phyloP scores from a whole-genome alignment of 2,113 vertebrate genomes.

The Ctenodactylus gundi region DNA sequence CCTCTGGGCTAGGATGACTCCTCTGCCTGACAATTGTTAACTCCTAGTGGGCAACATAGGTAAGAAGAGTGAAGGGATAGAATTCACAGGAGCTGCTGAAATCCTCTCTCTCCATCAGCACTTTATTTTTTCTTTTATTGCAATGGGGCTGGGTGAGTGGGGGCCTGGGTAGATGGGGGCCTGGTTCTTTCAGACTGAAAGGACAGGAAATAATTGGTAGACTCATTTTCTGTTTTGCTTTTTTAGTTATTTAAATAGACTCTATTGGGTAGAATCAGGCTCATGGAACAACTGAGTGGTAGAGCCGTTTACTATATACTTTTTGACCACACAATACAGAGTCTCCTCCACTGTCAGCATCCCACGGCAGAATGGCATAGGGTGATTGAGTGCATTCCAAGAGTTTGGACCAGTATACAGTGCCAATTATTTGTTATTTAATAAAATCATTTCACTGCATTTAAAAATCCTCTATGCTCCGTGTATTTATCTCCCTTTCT shows the following conservation, averaged over 20 bases:
- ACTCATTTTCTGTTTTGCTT: neutral
- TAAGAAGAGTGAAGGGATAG: conserved; percentile 36
- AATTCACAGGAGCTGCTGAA: conserved; percentile 7
- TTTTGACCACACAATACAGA: neutral
- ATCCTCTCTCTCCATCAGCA: neutral
- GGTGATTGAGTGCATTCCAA: neutral
- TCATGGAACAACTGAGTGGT: neutral
- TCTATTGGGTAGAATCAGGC: neutral
- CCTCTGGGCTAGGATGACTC: conserved; percentile 52
- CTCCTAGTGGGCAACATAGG: conserved; percentile 35
- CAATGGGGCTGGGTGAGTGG: neutral
- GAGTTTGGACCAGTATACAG: neutral
- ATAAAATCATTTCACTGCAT: neutral
- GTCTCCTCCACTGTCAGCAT: neutral
- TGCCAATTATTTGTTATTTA: neutral
- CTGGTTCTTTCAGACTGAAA: conserved; percentile 2
- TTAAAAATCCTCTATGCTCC: neutral
- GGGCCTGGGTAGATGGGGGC: neutral
- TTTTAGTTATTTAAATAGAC: neutral
- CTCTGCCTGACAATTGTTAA: conserved; percentile 69
- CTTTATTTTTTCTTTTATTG: neutral
- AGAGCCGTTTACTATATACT: neutral
- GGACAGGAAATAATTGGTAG: neutral
- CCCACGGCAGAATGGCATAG: neutral
- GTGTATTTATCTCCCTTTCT: neutral